Percentiles rank a stretch among this genome's conserved stretches.
Evolutionary conservation across 2,113 vertebrate genomes (phyloP).

Genomic region (Gymnocephalus cernua): DNA sequence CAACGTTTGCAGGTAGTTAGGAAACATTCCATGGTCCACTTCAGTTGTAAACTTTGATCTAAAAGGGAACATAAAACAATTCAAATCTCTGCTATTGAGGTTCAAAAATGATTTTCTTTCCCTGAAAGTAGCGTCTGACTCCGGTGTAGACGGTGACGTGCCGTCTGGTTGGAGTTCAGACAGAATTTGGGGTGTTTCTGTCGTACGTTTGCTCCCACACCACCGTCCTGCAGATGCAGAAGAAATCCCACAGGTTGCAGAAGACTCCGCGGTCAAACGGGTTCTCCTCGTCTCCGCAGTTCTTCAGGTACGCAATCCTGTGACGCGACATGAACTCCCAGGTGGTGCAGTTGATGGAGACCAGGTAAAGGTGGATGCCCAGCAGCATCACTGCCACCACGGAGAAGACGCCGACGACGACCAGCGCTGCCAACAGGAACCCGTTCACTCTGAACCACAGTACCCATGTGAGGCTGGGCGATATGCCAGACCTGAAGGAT

Average conservation of each 20-base stretch:
- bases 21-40: not conserved
- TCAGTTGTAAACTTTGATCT: not conserved
- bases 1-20: not conserved
- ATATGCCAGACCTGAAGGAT: slow-evolving; percentile 89
- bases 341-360: slow-evolving; percentile 92
- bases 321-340: slow-evolving; percentile 97
- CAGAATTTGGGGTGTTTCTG: slow-evolving; percentile 60
- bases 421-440: slow-evolving; percentile 86
- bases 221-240: slow-evolving; percentile 88
- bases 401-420: slow-evolving; percentile 82
- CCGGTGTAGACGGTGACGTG: not conserved
- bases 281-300: slow-evolving; percentile 84
- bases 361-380: slow-evolving; percentile 91
- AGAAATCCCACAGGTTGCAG: slow-evolving; percentile 93
- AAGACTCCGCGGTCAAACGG: slow-evolving; percentile 92
- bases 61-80: not conserved
- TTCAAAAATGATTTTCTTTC: not conserved
- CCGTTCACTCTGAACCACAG: slow-evolving; percentile 86
- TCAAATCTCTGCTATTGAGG: not conserved
- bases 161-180: slow-evolving; percentile 62
- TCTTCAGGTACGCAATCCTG: slow-evolving; percentile 91
- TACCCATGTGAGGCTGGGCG: slow-evolving; percentile 80
- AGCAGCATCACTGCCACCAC: slow-evolving; percentile 87
- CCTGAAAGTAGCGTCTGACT: not conserved
- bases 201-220: slow-evolving; percentile 90